These are phyloP conservation scores for Parotia lawesii DNA, from an alignment of 2,113 vertebrate genomes.

Conservation along the genomic window DNA sequence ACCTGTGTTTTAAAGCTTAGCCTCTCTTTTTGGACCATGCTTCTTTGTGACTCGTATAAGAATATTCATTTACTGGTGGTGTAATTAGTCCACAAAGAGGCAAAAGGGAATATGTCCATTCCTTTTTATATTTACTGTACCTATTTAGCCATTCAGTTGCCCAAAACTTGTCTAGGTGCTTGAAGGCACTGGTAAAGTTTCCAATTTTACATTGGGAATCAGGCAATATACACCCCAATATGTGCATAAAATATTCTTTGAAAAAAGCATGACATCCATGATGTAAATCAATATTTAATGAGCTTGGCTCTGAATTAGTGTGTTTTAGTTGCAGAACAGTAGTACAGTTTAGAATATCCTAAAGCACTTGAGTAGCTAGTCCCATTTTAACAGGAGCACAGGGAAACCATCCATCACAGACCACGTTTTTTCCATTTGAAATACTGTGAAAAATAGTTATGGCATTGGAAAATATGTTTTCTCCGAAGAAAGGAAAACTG, in stretches of 20 bases:
- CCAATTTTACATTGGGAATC: slow-evolving; percentile 37
- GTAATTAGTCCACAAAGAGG: background rate
- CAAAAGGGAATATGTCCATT: background rate
- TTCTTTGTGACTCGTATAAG: background rate
- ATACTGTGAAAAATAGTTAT: background rate
- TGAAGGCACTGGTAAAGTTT: slow-evolving; percentile 4
- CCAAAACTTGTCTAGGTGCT: background rate
- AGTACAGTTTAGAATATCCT: background rate
- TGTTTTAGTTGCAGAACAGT: slow-evolving; percentile 16
- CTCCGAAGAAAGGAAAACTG: background rate
- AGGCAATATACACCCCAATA: background rate
- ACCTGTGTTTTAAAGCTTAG: background rate
- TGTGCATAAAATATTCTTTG: slow-evolving; percentile 41
- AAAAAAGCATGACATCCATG: slow-evolving; percentile 18
- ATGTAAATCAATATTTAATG: slow-evolving; percentile 51
- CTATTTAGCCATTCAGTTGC: background rate
- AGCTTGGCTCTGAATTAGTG: background rate
- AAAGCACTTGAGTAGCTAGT: background rate
- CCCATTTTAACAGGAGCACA: background rate
- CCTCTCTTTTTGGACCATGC: background rate
- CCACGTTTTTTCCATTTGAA: background rate
- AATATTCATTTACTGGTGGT: background rate
- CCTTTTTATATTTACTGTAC: background rate
- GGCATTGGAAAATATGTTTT: background rate
- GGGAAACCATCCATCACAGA: background rate